phyloP scores from a whole-genome alignment of 2,113 vertebrate species.

The Pandion haliaetus region DNA sequence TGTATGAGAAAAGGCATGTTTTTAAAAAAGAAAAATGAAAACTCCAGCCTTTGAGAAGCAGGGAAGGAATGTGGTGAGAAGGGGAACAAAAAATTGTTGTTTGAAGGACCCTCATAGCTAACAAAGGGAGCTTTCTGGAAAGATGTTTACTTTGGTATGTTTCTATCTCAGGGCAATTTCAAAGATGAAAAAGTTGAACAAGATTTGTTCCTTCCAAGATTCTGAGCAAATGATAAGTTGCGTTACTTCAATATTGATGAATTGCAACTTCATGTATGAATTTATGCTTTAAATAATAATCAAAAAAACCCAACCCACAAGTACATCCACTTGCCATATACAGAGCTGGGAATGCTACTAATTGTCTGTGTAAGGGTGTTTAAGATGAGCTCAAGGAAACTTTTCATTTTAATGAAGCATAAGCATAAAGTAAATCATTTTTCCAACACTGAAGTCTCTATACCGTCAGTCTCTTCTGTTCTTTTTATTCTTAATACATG shows the following conservation, averaged over 20 bases:
- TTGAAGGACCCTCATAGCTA: not conserved
- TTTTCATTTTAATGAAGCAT: not conserved
- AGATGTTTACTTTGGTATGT: not conserved
- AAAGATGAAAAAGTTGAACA: not conserved
- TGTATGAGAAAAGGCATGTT: not conserved
- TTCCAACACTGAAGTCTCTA: not conserved
- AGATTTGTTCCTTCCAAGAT: not conserved
- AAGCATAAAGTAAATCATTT: not conserved
- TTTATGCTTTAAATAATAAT: not conserved
- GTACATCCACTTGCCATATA: not conserved
- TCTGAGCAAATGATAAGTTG: not conserved
- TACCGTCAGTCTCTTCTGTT: not conserved
- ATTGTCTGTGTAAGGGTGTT: not conserved
- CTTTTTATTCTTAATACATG: not conserved
- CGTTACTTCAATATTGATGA: not conserved
- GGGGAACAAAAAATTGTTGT: not conserved
- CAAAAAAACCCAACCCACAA: not conserved
- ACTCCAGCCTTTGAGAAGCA: not conserved
- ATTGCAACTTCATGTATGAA: not conserved
- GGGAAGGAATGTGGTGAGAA: not conserved
- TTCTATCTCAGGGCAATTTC: not conserved
- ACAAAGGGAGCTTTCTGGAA: not conserved
- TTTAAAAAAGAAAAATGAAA: not conserved
- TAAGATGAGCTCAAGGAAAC: not conserved
- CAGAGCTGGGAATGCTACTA: not conserved